Evolutionary conservation across 2,888 invertebrate genomes (phyloP), one percentile per base, ranked within the genome.

Genomic region (Pasiphila rectangulata): DNA sequence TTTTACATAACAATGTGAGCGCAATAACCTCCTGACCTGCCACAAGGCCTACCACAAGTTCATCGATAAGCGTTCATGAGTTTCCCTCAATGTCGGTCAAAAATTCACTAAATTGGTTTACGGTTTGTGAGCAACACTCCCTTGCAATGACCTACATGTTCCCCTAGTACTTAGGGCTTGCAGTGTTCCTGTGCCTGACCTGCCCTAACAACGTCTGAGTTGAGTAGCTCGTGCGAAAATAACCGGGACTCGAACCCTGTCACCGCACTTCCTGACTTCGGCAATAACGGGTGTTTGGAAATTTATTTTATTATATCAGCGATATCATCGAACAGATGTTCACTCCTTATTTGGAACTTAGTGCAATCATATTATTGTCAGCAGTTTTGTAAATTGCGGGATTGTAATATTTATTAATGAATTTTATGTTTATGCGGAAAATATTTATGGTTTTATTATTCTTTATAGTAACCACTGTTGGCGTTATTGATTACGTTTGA

Each of bases 141-240:
- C 72, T 77, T 71, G 78, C 70, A 59, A 79, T 82, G 86, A 86
- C 86, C 84, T 84, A 85, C 67, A 83, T 86, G 65, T 61, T 79
- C 83, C 84, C 85, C 81, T 79, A 72, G 74, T 72, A 77, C 77
- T 70, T 83, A 86, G 86, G 79, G 79, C 69, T 83, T 80, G 71
- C 79, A 72, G 65, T 75, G 73, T 82, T 76, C 79, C 79, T 85
- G 78, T 73, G 72, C 76, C 78, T 75, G 87, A 88, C 87, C 87
- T 88, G 71, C 79, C 81, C 54, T 77, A 88, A 82, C 65, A 56
- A 55, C 58, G 71, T 65, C 69, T 70, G 65, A 65, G 67, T 84
- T 87, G 82, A 58, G 77, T 59, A 63, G 64, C 63, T 46, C 61
- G 69, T 61, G 73, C 73, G 67, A 75, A 83, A 84, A 80, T 80